Base-by-base conservation (phyloP, 1,140 invertebrate species). In the Eumaeus atala region DNA sequence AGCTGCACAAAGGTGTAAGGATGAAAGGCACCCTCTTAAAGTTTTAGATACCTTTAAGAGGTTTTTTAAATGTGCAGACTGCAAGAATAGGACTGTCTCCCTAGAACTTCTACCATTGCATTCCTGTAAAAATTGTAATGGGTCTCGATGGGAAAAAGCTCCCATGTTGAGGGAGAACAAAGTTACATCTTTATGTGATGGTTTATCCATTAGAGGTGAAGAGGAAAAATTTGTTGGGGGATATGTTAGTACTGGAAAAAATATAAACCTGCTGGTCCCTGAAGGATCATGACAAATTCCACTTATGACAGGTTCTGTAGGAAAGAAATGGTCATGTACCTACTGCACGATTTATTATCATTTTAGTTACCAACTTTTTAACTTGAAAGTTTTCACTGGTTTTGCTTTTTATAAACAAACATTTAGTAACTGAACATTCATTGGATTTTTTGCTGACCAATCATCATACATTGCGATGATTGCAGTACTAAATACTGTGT, bases 51-150 rank as follows among this genome's bases (percentile, higher is more conserved):
- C 94, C 0, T 89, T 92, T 12, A 98, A 98, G 72, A 89, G 95
- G 58, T 98, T 98, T 80, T 98, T 97, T 82, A 94, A 95, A 78
- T 98, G 97, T 86, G 89, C 89, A 17, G 91, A 96, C 72, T 98
- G 97, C 84, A 92, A 91, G 33, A 94, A 95, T 69, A 91, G 96
- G 64, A 96, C 94, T 3, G 90, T 92, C 44, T 92, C 92, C 40
- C 89, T 97, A 17, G 92, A 95, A 33, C 89, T 94, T 58, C 84
- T 97, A 42, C 97, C 96, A 1, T 88, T 92, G 18, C 84, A 90
- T 54, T 89, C 91, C 55, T 98, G 96, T 77, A 91, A 90, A 48
- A 94, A 93, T 67, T 97, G 96, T 74, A 90, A 89, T 44, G 84
- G 91, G 18, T 91, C 90, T 0, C 91, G 89, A 38, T 97, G 94